These are phyloP conservation scores for Shargacucullia verbasci DNA, from an alignment of 2,888 invertebrate genomes.

Conservation along the genomic window DNA sequence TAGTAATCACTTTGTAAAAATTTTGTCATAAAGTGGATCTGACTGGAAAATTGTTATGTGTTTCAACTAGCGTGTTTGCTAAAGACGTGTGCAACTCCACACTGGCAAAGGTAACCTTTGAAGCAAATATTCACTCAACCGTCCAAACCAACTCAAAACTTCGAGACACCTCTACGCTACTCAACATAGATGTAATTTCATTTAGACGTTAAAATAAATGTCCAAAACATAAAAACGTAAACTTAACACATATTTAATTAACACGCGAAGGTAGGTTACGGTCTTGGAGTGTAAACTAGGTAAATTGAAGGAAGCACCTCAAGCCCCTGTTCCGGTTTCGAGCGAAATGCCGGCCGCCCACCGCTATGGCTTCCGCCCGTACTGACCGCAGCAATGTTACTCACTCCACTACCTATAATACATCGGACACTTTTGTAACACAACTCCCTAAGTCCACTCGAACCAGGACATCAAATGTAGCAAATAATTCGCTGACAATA, in stretches of 20 bases:
- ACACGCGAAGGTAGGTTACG: conserved; percentile 42
- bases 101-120: conserved; percentile 32
- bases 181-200: conserved; percentile 1
- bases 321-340: conserved; percentile 84
- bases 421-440: conserved; percentile 39
- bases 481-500: conserved; percentile 34
- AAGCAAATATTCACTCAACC: conserved; percentile 30
- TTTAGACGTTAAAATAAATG: conserved; percentile 1
- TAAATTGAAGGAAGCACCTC: conserved; percentile 82
- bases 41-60: conserved; percentile 17
- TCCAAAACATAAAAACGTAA: conserved; percentile 9
- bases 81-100: conserved; percentile 25
- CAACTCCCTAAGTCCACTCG: conserved; percentile 11
- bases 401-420: conserved; percentile 26
- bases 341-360: conserved; percentile 69
- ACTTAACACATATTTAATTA: conserved; percentile 40
- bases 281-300: conserved; percentile 72
- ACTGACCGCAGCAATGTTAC: conserved; percentile 68
- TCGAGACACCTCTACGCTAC: conserved; percentile 1
- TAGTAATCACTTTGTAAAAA: too few species aligned
- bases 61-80: conserved; percentile 24
- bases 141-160: conserved; percentile 30
- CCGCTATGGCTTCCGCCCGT: conserved; percentile 76
- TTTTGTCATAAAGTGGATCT: background rate
- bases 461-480: conserved; percentile 35